These are phyloP conservation scores for Meiosimyza decipiens DNA, from an alignment of 2,888 invertebrate species.

Conservation along the genomic window DNA sequence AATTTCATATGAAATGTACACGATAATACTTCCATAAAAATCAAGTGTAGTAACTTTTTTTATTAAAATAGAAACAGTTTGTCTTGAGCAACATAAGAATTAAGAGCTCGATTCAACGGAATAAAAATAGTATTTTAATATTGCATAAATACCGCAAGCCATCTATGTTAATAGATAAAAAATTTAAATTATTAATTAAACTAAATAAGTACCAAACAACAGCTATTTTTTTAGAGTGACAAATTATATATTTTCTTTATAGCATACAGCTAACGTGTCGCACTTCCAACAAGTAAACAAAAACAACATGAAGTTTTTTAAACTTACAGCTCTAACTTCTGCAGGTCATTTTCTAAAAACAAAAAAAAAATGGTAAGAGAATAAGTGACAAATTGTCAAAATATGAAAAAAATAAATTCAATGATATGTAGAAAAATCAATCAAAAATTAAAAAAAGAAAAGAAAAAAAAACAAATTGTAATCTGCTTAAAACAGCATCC, in stretches of 20 bases:
- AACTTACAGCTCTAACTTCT: neutral
- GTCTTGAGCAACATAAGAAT: too few species aligned
- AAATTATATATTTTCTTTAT: too few species aligned
- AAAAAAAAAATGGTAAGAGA: neutral
- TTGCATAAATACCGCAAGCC: neutral
- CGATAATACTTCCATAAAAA: too few species aligned
- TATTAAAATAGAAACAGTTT: too few species aligned
- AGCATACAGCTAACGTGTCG: too few species aligned
- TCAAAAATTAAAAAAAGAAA: neutral
- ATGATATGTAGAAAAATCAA: neutral
- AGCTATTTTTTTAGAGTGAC: too few species aligned
- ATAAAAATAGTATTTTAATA: neutral
- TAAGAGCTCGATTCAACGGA: neutral
- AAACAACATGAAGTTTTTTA: too few species aligned
- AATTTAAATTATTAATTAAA: too few species aligned
- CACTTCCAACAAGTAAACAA: too few species aligned
- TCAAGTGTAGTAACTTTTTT: too few species aligned
- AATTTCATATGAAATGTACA: neutral
- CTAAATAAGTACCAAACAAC: too few species aligned
- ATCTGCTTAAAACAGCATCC: too few species aligned
- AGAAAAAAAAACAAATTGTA: neutral
- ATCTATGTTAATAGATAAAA: constrained; percentile 4
- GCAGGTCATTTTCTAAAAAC: neutral
- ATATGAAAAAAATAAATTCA: neutral
- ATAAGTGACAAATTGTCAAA: constrained; percentile 5